Evolutionary conservation across 2,888 invertebrate genomes (phyloP).

Genomic region (Andrena marginata): DNA sequence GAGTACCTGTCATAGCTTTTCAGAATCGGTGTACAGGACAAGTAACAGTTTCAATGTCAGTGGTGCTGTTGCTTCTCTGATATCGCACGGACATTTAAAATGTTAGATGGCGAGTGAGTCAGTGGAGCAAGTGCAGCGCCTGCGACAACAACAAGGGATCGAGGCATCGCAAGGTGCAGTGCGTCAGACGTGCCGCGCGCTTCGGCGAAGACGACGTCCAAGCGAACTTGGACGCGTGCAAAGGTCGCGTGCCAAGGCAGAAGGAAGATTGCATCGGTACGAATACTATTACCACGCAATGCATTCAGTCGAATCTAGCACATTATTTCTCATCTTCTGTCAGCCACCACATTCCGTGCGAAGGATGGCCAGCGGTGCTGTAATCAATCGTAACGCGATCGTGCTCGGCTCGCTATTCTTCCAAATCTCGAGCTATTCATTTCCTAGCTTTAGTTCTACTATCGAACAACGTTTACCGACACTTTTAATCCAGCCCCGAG

Average conservation of each 20-base stretch:
- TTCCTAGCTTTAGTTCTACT: too few species aligned
- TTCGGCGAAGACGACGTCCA: conserved; percentile 85
- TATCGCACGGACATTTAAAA: background rate
- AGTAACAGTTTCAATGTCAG: background rate
- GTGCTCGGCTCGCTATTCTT: too few species aligned
- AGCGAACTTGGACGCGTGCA: conserved; percentile 74
- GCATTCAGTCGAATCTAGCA: too few species aligned
- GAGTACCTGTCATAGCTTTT: background rate
- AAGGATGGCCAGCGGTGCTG: too few species aligned
- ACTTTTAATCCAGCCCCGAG: too few species aligned
- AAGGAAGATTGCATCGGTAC: conserved; percentile 72
- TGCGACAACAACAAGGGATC: conserved; percentile 86
- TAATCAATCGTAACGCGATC: too few species aligned
- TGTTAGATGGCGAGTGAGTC: conserved; percentile 88
- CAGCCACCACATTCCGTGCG: too few species aligned
- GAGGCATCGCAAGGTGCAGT: conserved; percentile 85
- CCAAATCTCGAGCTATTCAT: too few species aligned
- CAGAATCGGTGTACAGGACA: background rate
- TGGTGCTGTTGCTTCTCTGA: too few species aligned
- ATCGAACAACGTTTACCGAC: too few species aligned
- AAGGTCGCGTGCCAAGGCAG: conserved; percentile 75
- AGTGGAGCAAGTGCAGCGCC: conserved; percentile 88
- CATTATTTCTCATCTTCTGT: too few species aligned
- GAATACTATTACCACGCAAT: background rate
- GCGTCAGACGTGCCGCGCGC: conserved; percentile 84